These are phyloP conservation scores for Nebria ingens DNA, from an alignment of 1,140 invertebrate species.

Conservation along the genomic window DNA sequence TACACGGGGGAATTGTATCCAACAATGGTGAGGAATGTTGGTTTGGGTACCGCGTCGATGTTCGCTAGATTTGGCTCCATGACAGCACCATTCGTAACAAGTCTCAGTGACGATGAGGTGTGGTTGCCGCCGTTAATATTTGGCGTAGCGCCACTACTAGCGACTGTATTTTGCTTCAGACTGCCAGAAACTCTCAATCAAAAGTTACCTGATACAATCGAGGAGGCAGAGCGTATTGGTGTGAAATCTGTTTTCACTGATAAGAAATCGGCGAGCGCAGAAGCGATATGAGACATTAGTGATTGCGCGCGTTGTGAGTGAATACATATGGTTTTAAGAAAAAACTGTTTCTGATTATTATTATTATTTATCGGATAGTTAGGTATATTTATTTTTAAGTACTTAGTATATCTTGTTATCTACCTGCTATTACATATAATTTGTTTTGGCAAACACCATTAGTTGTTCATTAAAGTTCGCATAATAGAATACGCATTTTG, in stretches of 20 bases:
- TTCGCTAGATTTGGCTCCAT: constrained; percentile 50
- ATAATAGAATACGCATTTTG: too few relatives aligned
- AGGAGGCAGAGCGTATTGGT: constrained; percentile 45
- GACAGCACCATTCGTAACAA: constrained; percentile 44
- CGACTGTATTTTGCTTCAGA: constrained; percentile 47
- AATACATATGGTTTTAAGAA: too few relatives aligned
- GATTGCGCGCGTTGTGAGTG: background rate
- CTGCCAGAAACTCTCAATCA: constrained; percentile 55
- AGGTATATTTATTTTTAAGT: too few relatives aligned
- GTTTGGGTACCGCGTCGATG: constrained; percentile 45
- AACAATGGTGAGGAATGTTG: constrained; percentile 49
- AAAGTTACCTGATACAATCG: constrained; percentile 47
- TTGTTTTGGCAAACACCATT: too few relatives aligned
- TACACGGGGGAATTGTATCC: constrained; percentile 52
- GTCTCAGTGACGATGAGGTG: constrained; percentile 31
- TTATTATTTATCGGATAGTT: too few relatives aligned
- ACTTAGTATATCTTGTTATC: too few relatives aligned
- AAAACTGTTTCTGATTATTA: too few relatives aligned
- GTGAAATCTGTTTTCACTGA: too few relatives aligned
- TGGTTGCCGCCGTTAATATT: constrained; percentile 59
- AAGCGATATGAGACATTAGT: too few relatives aligned
- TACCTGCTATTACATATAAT: too few relatives aligned
- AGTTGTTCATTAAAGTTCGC: too few relatives aligned
- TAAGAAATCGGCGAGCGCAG: too few relatives aligned
- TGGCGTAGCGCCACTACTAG: constrained; percentile 49